A percentile compares a stretch with the other conserved stretches of the same genome.
Evolutionary conservation across 2,113 vertebrate species (phyloP).

Genomic region (Oncorhynchus mykiss): DNA sequence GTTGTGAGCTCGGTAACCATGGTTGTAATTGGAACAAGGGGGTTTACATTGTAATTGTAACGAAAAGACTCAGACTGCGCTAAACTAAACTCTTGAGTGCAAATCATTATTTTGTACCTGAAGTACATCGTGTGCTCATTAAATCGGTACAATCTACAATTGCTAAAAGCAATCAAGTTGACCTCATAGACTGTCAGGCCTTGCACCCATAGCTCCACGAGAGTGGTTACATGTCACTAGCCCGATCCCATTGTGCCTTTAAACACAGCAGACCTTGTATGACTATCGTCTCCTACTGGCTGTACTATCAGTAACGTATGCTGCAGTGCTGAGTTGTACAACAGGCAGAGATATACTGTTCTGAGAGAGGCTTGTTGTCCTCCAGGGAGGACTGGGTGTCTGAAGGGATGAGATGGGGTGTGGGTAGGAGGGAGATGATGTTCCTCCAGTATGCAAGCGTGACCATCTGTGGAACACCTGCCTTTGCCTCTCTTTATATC

Average conservation of each 20-base stretch:
- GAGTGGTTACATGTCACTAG: no score
- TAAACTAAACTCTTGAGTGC: background rate
- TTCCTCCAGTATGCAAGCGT: background rate
- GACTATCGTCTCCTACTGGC: no score
- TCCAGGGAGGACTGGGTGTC: background rate
- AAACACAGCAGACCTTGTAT: background rate
- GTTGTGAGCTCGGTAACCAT: conserved; percentile 39
- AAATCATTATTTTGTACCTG: background rate
- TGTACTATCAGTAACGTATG: no score
- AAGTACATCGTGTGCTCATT: background rate
- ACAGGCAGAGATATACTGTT: no score
- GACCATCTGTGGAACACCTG: background rate
- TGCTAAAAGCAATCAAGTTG: background rate
- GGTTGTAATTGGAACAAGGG: conserved; percentile 50
- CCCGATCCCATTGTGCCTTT: background rate
- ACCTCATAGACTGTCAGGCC: no score
- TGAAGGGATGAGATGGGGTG: background rate
- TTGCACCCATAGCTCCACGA: no score
- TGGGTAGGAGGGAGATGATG: background rate
- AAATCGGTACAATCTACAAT: background rate
- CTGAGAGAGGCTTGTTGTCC: background rate
- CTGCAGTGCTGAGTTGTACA: no score
- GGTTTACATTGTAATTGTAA: conserved; percentile 44
- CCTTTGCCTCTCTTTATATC: background rate
- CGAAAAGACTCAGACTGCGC: background rate